Evolutionary conservation across 2,797 vertebrate species (phyloP), one percentile per base, ranked within the genome.

Genomic region (Oreochromis grahami): DNA sequence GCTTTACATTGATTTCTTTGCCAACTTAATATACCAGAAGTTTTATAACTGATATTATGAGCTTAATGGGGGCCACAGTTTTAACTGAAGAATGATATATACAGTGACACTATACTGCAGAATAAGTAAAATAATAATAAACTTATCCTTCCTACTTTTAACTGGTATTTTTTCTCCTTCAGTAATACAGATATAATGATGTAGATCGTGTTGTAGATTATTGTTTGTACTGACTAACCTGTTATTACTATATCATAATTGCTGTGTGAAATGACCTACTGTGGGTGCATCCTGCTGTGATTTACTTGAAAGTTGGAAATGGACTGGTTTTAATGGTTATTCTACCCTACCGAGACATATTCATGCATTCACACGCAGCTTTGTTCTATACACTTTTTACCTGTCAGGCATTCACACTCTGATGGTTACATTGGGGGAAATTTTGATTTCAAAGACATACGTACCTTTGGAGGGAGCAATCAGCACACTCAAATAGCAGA

Each of bases 311-410:
- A 68, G n/a, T 41, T 13, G 36, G 11, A 21, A 68, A 6, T 38
- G 36, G 34, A 21, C 60, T 65, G 60, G 19, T 68, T 41, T 68
- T 63, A 38, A 8, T 21, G 19, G 36, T 68, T 41, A 68, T n/a
- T 41, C 12, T 68, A 68, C 12, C 5, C n/a, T 0, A 41, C 1
- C 1, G 0, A 41, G 36, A 14, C n/a, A 41, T 24, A 6, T 24
- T 9, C n/a, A 68, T 41, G 36, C 5, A 68, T 68, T 41, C n/a
- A 24, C 0, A 24, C 12, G 15, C 0, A 0, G 36, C 36, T 68
- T 24, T 41, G 4, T 41, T 41, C 14, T 7, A 21, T 4, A 41
- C 36, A 65, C n/a, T 0, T 21, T 65, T 41, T 21, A 65, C 60
- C 60, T 21, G 1, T 21, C 1, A 1, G 19, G 32, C 2, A 21